Percentiles rank a stretch among this genome's conserved stretches.
phyloP scores from a whole-genome alignment of 2,113 vertebrate genomes.

The Caracal caracal region DNA sequence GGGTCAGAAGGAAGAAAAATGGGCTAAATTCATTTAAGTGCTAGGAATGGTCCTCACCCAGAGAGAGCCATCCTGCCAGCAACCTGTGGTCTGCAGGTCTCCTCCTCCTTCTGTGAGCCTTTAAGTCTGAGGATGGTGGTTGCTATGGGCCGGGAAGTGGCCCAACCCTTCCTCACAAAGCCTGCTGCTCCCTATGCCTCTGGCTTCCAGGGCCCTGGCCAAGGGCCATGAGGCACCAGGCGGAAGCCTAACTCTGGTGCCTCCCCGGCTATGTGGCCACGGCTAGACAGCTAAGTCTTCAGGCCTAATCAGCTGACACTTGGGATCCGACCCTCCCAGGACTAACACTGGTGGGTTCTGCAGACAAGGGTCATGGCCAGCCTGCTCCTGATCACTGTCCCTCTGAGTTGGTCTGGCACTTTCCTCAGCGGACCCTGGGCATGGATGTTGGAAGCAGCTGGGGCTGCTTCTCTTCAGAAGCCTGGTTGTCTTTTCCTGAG shows the following conservation, averaged over 20 bases:
- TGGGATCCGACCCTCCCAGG: neutral
- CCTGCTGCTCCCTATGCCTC: neutral
- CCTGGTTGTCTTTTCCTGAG: neutral
- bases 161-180: neutral
- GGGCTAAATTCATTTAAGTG: neutral
- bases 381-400: neutral
- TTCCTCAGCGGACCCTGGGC: neutral
- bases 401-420: neutral
- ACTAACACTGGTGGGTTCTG: neutral
- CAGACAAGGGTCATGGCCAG: neutral
- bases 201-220: neutral
- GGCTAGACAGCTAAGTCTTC: neutral
- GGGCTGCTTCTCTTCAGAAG: neutral
- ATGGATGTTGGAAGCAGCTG: fast-evolving
- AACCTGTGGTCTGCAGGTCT: neutral
- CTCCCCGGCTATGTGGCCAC: neutral
- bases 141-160: neutral
- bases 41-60: neutral
- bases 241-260: neutral
- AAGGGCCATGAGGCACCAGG: fast-evolving
- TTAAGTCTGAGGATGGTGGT: neutral
- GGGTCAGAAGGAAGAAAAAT: neutral
- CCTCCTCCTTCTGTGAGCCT: neutral
- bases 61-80: neutral
- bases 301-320: neutral